These are phyloP conservation scores for Euproctis similis DNA, from an alignment of 2,888 invertebrate species.

Conservation along the genomic window DNA sequence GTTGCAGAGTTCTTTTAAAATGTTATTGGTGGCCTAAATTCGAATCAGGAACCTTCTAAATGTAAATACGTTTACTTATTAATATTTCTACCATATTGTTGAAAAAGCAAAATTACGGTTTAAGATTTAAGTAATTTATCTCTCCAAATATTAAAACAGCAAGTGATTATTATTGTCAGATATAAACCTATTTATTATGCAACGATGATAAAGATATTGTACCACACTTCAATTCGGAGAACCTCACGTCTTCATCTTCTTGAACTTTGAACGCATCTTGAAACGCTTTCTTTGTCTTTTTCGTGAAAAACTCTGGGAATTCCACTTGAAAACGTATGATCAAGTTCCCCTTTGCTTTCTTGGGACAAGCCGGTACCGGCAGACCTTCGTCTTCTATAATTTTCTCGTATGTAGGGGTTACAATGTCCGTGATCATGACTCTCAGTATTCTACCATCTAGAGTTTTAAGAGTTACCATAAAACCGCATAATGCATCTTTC, in stretches of 20 bases:
- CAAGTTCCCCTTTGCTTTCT: slow-evolving; percentile 80
- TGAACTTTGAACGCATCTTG: slow-evolving; percentile 51
- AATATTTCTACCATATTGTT: no score
- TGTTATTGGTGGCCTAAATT: no score
- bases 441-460: slow-evolving; percentile 82
- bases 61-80: no score
- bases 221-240: slow-evolving; percentile 51
- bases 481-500: slow-evolving; percentile 83
- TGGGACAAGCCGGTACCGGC: slow-evolving; percentile 77
- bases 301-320: slow-evolving; percentile 62
- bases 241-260: slow-evolving; percentile 49
- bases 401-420: slow-evolving; percentile 81
- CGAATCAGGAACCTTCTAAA: no score
- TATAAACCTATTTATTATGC: neutral
- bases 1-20: no score
- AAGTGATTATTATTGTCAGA: neutral
- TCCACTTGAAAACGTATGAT: slow-evolving; percentile 78
- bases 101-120: no score
- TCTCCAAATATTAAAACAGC: neutral
- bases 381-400: slow-evolving; percentile 83
- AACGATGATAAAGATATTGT: slow-evolving; percentile 29
- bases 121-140: neutral
- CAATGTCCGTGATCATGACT: slow-evolving; percentile 82
- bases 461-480: slow-evolving; percentile 79
- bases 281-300: slow-evolving; percentile 55